These are phyloP conservation scores for Cariama cristata DNA, from an alignment of 2,113 vertebrate species.

Conservation along the genomic window DNA sequence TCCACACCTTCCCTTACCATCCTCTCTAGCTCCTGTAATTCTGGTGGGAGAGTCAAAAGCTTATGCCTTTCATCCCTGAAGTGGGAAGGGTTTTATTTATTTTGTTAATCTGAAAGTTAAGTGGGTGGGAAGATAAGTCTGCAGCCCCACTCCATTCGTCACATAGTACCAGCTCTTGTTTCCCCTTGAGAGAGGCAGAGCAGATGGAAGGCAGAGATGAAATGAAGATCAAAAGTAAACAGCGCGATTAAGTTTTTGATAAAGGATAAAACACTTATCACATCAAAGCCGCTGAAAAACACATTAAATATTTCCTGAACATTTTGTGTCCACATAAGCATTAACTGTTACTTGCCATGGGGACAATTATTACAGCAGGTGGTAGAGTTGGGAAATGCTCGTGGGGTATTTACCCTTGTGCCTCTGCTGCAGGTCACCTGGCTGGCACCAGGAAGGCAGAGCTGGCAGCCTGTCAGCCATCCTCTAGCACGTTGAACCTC, in stretches of 20 bases:
- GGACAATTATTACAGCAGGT: neutral
- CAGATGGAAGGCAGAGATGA: constrained; percentile 66
- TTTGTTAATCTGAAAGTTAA: constrained; percentile 48
- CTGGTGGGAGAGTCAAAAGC: neutral
- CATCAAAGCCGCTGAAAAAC: constrained; percentile 32
- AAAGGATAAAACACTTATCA: constrained; percentile 63
- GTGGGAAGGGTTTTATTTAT: constrained; percentile 43
- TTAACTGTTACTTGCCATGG: neutral
- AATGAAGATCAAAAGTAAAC: constrained; percentile 69
- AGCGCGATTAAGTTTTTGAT: constrained; percentile 58
- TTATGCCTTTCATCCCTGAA: constrained; percentile 11
- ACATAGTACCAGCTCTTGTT: neutral
- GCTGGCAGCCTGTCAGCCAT: neutral
- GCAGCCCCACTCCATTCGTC: neutral
- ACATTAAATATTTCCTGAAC: constrained; percentile 35
- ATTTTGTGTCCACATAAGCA: neutral
- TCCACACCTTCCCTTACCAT: neutral
- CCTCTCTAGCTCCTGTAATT: neutral
- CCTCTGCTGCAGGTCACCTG: neutral
- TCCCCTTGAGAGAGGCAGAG: constrained; percentile 44
- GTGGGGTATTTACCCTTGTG: rapidly evolving
- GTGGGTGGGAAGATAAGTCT: constrained; percentile 43
- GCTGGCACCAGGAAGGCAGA: neutral
- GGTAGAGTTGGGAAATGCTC: neutral
- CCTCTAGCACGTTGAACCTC: neutral